Conservation (phyloP, 2,888 invertebrate species). For the Ormyrus nitidulus region DNA sequence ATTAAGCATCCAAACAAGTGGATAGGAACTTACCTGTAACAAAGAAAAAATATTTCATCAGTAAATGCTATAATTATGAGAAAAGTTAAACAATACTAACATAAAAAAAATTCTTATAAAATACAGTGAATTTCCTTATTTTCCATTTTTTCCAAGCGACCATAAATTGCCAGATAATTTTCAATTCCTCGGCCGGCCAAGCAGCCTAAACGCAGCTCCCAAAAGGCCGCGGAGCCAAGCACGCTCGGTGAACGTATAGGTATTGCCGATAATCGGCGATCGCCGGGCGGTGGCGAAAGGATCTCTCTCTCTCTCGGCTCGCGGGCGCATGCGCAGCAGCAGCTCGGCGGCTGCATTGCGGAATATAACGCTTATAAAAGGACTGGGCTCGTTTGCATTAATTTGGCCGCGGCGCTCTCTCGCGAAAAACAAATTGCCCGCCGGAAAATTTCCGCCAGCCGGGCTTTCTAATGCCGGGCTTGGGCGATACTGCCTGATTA, state of each 20-base stretch:
- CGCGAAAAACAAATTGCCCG: slow-evolving; percentile 7
- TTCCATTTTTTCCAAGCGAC: no score
- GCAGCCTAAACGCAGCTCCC: background rate
- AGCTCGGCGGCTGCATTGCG: background rate
- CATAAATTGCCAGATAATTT: no score
- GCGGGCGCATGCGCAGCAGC: no score
- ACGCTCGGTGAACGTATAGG: background rate
- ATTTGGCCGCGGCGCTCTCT: background rate
- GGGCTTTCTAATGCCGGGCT: no score
- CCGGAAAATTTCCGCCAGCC: background rate
- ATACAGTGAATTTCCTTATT: no score
- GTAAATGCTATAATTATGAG: background rate
- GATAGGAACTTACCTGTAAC: slow-evolving; percentile 28
- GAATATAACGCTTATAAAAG: background rate
- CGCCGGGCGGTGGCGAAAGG: slow-evolving; percentile 1
- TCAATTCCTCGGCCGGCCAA: no score
- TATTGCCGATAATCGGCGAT: slow-evolving; percentile 39
- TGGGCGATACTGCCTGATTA: no score
- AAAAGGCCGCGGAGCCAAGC: background rate
- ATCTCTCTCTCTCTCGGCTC: no score
- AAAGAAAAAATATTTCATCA: slow-evolving; percentile 5
- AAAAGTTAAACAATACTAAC: no score
- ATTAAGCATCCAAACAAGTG: background rate
- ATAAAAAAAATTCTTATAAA: no score
- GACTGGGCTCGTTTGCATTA: background rate